These are phyloP conservation scores for Andrena marginata DNA, from an alignment of 2,888 invertebrate genomes.

Conservation along the genomic window DNA sequence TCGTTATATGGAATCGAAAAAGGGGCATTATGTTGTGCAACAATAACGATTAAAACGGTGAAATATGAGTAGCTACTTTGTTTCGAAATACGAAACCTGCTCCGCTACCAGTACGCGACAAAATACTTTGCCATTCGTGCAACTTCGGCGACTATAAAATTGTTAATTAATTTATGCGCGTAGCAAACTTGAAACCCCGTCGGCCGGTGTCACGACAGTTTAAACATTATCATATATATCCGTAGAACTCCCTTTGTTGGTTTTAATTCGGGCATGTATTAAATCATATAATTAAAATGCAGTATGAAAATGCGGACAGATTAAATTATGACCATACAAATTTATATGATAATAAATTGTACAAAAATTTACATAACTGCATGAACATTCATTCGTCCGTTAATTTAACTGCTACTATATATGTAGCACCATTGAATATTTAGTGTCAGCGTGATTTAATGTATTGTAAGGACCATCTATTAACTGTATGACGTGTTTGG, in stretches of 20 bases:
- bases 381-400: neutral
- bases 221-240: neutral
- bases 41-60: neutral
- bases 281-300: slow-evolving; percentile 12
- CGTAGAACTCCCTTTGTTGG: neutral
- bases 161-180: slow-evolving; percentile 40
- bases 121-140: neutral
- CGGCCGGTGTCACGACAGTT: neutral
- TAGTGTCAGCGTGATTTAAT: neutral
- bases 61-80: neutral
- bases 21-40: neutral
- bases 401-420: slow-evolving; percentile 14
- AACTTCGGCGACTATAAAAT: slow-evolving; percentile 20
- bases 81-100: slow-evolving; percentile 5
- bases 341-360: neutral
- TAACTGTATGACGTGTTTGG: neutral
- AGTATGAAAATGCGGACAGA: no score
- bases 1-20: neutral
- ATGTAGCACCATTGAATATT: neutral
- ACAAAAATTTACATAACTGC: no score
- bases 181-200: neutral
- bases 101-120: slow-evolving; percentile 16
- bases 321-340: neutral
- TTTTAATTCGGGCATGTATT: neutral
- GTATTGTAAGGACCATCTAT: neutral